Evolutionary conservation across 2,797 vertebrate genomes (phyloP).

Genomic region (Prunella strophiata): DNA sequence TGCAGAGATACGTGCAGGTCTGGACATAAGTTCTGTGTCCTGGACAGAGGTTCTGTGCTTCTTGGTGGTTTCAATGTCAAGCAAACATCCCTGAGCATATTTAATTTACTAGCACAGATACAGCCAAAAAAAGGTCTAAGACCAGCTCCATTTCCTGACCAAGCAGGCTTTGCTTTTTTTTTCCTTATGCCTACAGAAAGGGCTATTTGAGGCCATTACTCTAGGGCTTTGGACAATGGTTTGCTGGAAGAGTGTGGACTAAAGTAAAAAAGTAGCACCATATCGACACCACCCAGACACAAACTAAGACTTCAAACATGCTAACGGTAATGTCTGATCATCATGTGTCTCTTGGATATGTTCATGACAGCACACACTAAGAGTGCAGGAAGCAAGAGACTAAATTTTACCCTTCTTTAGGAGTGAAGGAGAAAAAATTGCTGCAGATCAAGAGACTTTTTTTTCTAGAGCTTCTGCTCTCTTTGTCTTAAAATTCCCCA

Average conservation of each 20-base stretch:
- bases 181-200: neutral
- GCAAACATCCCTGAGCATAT: neutral
- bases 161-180: neutral
- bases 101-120: neutral
- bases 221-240: neutral
- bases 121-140: neutral
- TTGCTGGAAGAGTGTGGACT: neutral
- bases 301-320: neutral
- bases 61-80: neutral
- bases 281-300: neutral
- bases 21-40: neutral
- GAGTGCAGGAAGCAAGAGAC: neutral
- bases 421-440: neutral
- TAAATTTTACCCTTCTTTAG: neutral
- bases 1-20: neutral
- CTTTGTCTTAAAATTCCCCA: neutral
- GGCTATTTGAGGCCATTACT: neutral
- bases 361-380: neutral
- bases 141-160: neutral
- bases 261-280: neutral
- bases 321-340: neutral
- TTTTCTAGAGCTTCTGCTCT: neutral
- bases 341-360: neutral
- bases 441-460: neutral
- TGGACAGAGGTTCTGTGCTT: neutral